phyloP scores from a whole-genome alignment of 2,797 vertebrate species.

The Sebastes cheni region DNA sequence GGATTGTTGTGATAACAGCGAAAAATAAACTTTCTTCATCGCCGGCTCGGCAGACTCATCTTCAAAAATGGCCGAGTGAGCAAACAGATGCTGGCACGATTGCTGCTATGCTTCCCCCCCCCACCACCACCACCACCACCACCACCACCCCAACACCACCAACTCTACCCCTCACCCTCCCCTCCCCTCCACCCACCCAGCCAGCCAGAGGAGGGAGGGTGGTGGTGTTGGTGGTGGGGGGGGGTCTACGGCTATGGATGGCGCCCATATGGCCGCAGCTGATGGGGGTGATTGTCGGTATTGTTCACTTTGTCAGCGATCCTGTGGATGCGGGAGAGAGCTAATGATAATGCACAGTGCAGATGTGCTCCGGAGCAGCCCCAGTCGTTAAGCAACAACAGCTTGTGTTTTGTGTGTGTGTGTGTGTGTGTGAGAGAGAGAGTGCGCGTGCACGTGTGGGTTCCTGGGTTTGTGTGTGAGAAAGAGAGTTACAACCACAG shows the following conservation, averaged over 20 bases:
- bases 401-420: conserved; percentile 65
- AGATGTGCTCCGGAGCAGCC: conserved; percentile 84
- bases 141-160: conserved; percentile 7
- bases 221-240: conserved; percentile 1
- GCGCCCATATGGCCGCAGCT: conserved; percentile 86
- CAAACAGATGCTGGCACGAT: conserved; percentile 83
- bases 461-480: conserved; percentile 15
- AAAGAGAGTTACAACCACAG: conserved; percentile 70
- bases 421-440: not conserved
- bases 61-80: conserved; percentile 59
- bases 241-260: conserved; percentile 73
- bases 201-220: conserved; percentile 52
- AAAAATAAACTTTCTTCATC: conserved; percentile 53
- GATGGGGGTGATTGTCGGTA: conserved; percentile 86
- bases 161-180: conserved; percentile 32
- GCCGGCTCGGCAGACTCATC: conserved; percentile 49
- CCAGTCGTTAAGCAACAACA: conserved; percentile 81
- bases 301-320: conserved; percentile 89
- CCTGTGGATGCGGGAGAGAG: conserved; percentile 78
- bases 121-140: too few species aligned
- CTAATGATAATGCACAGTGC: conserved; percentile 88
- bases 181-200: conserved; percentile 46
- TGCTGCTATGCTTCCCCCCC: conserved; percentile 50
- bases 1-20: conserved; percentile 43
- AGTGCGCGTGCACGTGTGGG: conserved; percentile 12